Conservation (phyloP, 2,113 vertebrate genomes). For the Chaetops frenatus region DNA sequence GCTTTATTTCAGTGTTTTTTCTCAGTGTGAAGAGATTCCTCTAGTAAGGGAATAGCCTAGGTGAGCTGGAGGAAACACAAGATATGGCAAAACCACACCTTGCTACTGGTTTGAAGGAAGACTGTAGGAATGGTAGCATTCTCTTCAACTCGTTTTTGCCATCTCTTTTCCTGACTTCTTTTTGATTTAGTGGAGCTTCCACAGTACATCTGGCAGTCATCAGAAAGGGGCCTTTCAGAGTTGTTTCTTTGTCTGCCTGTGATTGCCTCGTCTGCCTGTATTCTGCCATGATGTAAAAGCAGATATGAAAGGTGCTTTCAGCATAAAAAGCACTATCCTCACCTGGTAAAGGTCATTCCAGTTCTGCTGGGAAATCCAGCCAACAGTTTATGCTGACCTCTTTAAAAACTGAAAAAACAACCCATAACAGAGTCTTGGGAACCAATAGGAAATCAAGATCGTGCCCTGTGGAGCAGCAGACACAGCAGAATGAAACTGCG, state of each 20-base stretch:
- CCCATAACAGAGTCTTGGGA: neutral
- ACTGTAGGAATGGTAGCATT: neutral
- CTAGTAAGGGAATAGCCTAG: neutral
- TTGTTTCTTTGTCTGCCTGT: neutral
- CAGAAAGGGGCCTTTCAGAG: neutral
- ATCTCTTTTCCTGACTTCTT: neutral
- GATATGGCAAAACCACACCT: neutral
- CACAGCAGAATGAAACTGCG: neutral
- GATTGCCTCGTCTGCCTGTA: neutral
- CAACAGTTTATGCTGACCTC: neutral
- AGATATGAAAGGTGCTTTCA: neutral
- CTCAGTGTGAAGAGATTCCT: neutral
- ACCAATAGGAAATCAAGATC: neutral
- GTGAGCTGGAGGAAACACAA: neutral
- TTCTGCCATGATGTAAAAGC: neutral
- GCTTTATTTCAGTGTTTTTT: neutral
- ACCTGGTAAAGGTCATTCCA: neutral
- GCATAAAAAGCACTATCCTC: neutral
- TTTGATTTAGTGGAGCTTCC: neutral
- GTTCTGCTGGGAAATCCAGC: neutral
- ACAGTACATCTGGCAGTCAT: neutral
- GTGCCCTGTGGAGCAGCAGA: neutral
- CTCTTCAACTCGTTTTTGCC: neutral
- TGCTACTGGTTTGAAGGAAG: neutral
- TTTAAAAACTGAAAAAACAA: neutral